phyloP scores from a whole-genome alignment of 2,113 vertebrate genomes.

The Urocitellus parryii region DNA sequence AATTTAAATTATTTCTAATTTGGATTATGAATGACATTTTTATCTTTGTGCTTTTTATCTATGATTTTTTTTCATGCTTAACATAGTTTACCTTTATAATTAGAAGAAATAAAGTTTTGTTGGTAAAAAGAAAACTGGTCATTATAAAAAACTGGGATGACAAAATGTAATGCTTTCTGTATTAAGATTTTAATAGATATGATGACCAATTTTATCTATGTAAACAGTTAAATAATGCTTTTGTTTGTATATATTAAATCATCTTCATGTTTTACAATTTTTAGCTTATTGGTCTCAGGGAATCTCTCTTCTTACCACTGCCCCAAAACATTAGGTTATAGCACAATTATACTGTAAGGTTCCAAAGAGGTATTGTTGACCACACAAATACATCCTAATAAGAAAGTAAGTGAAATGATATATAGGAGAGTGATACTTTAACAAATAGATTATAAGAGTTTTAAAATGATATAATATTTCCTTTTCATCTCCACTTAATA shows the following conservation, averaged over 20 bases:
- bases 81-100: background rate
- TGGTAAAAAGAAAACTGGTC: background rate
- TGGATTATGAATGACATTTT: background rate
- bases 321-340: background rate
- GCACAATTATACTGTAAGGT: background rate
- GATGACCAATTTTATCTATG: background rate
- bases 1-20: background rate
- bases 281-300: background rate
- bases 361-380: background rate
- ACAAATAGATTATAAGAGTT: background rate
- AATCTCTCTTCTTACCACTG: background rate
- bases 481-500: background rate
- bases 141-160: background rate
- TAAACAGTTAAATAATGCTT: background rate
- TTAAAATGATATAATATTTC: background rate
- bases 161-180: background rate
- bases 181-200: background rate
- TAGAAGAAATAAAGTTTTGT: background rate
- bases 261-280: background rate
- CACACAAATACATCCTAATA: background rate
- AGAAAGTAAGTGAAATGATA: background rate
- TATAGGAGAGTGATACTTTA: background rate
- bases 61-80: background rate
- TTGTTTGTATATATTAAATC: background rate
- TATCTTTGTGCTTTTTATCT: background rate